Conservation (phyloP, 2,797 vertebrate genomes). For the Onychomys torridus region DNA sequence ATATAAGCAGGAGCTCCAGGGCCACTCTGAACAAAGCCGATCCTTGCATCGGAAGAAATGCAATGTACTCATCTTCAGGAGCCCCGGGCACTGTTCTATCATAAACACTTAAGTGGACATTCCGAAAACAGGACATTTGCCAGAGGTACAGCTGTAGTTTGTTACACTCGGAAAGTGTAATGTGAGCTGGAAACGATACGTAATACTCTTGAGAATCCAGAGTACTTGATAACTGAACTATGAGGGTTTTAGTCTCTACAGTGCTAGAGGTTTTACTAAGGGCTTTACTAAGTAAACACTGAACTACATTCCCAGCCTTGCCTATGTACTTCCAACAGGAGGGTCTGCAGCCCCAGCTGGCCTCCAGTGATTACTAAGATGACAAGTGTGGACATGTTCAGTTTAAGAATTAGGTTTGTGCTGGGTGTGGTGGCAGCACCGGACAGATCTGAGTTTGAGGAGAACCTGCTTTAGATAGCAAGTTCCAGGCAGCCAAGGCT, state of each 20-base stretch:
- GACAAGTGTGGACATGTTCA: background rate
- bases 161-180: background rate
- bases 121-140: background rate
- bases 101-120: too few species aligned
- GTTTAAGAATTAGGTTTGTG: background rate
- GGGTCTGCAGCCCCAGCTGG: background rate
- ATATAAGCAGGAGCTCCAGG: background rate
- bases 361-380: background rate
- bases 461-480: background rate
- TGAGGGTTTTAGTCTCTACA: background rate
- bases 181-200: too few species aligned
- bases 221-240: accelerated
- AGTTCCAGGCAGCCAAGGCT: background rate
- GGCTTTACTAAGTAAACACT: background rate
- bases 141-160: background rate
- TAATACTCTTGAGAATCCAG: background rate
- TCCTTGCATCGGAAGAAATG: background rate
- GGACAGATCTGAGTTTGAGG: background rate
- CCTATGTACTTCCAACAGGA: background rate
- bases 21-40: background rate
- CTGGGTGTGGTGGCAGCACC: background rate
- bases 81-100: background rate
- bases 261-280: background rate
- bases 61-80: background rate
- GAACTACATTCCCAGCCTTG: background rate